Base-by-base conservation (phyloP, 2,888 invertebrate genomes). In the Protonemura montana region DNA sequence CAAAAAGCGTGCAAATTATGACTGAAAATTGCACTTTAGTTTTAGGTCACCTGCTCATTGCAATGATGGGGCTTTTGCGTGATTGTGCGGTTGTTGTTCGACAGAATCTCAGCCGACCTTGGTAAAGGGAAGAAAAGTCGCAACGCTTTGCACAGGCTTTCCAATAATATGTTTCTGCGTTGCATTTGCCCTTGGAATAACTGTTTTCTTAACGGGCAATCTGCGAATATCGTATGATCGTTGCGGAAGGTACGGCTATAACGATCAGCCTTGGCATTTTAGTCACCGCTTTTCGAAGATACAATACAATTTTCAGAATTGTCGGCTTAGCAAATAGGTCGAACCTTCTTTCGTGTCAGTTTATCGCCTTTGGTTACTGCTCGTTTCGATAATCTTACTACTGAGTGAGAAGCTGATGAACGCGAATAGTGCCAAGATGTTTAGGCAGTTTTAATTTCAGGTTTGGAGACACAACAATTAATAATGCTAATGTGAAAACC, bases 401-500 rank as follows among this genome's bases (percentile, higher is more conserved):
- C 59, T 7, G 35, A 13, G 7, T 59, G 21, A 59, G 2, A 21
- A 59, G 59, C 21, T 59, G 13, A 59, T 59, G 59, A 21, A 59
- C 3, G 21, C 13, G 59, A 10, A 10, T 16, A 10, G 13, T 21
- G 7, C 13, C 1, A 59, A 59, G 59, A 59, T 59, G 59, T 59
- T 59, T 59, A 21, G 59, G 59, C 59, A 59, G 59, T 59, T 59
- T 59, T 7, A 59, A 59, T 59, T 59, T 59, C 59, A 59, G 59
- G 59, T 59, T 59, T 59, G 21, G 59, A 59, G 21, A 21, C 59
- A 21, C 59, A 59, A 59, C 21, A 59, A 59, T 59, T 59, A 59
- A 59, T 59, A 59, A 59, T 59, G 59, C 59, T 59, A 27, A 78
- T 78, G 78, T 78, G 78, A 78, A 78, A 78, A 78, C 78, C 27